Percentiles rank a stretch among this genome's conserved stretches.
These are phyloP conservation scores for Cyclina sinensis DNA, from an alignment of 1,140 invertebrate species.

Conservation along the genomic window DNA sequence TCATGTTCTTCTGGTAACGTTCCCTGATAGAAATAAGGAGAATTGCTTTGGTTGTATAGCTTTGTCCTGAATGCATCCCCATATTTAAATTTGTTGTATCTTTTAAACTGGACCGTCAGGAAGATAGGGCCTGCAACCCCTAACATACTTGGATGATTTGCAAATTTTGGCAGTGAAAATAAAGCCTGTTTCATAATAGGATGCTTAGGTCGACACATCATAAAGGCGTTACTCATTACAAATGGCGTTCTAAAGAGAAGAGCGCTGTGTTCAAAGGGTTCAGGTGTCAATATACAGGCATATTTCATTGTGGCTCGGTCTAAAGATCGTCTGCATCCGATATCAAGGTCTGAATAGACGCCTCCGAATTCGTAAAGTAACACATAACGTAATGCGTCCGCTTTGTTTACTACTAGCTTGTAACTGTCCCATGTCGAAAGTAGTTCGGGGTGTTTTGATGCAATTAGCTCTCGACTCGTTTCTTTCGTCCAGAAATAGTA, in stretches of 20 bases:
- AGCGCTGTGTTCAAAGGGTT: slow-evolving; percentile 36
- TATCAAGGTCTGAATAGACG: slow-evolving; percentile 34
- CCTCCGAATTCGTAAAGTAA: slow-evolving; percentile 44
- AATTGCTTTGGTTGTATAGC: neutral
- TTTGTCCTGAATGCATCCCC: neutral
- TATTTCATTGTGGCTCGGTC: slow-evolving; percentile 25
- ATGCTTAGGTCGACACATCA: slow-evolving; percentile 40
- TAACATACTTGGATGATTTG: neutral
- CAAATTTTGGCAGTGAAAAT: neutral
- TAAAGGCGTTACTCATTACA: slow-evolving; percentile 32
- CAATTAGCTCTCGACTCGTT: neutral
- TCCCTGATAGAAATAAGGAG: slow-evolving; percentile 27
- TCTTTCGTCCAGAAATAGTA: slow-evolving; percentile 50
- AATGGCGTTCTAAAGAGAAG: neutral
- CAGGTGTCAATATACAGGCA: slow-evolving; percentile 14
- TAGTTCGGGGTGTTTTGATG: neutral
- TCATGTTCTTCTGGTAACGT: neutral
- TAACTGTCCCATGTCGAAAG: slow-evolving; percentile 24
- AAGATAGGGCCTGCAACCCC: neutral
- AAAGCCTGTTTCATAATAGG: slow-evolving; percentile 28
- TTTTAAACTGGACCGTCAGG: neutral
- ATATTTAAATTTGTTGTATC: slow-evolving; percentile 9
- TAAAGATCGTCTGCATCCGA: neutral
- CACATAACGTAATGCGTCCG: slow-evolving; percentile 34
- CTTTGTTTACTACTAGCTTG: neutral